A percentile compares a stretch with the other conserved stretches of the same genome.
phyloP scores from a whole-genome alignment of 2,113 vertebrate species.

The Petromus typicus region DNA sequence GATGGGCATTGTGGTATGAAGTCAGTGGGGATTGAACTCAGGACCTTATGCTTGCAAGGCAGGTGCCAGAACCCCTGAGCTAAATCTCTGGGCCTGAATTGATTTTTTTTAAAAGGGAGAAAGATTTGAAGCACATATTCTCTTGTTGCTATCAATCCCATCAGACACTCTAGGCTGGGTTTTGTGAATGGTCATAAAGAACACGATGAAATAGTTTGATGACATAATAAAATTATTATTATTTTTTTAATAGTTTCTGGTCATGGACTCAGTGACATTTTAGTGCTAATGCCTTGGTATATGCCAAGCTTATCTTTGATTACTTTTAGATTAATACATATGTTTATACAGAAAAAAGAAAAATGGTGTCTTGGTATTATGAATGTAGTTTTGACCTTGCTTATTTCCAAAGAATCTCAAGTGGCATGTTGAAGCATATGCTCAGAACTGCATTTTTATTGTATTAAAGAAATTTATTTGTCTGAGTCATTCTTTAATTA shows the following conservation, averaged over 20 bases:
- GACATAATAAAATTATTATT: too few species aligned
- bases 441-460: slow-evolving; percentile 7
- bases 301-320: not conserved
- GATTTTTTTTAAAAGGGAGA: not conserved
- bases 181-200: slow-evolving; percentile 40
- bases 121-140: slow-evolving; percentile 10
- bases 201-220: slow-evolving; percentile 2
- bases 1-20: too few species aligned
- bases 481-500: not conserved
- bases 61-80: too few species aligned
- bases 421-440: not conserved
- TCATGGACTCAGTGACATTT: not conserved
- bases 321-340: slow-evolving; percentile 42
- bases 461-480: not conserved
- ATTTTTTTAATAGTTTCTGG: slow-evolving; percentile 12
- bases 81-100: too few species aligned
- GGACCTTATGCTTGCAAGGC: too few species aligned
- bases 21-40: too few species aligned
- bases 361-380: not conserved
- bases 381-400: slow-evolving; percentile 27
- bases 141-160: slow-evolving; percentile 27
- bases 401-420: not conserved
- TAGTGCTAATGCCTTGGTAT: not conserved
- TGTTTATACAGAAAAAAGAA: not conserved
- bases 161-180: slow-evolving; percentile 23